A percentile compares a stretch with the other conserved stretches of the same genome.
Evolutionary conservation across 35 echinoderm and acorn worm species (phyloP).

Genomic region (Stichopus chloronotus): DNA sequence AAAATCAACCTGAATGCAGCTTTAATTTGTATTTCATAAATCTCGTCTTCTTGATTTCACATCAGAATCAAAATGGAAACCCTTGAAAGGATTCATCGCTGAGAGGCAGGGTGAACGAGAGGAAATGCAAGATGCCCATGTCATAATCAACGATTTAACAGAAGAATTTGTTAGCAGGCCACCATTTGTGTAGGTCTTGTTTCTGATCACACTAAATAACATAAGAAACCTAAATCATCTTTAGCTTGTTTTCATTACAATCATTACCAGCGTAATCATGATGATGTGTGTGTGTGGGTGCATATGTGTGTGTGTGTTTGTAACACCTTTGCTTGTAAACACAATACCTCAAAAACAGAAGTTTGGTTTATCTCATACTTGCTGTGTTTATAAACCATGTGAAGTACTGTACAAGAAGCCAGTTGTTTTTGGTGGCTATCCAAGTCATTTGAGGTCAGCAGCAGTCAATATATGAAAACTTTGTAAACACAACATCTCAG

Average conservation of each 20-base stretch:
- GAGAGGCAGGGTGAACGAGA: slow-evolving; percentile 95
- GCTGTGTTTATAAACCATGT: not conserved
- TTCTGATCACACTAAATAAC: not conserved
- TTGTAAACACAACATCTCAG: too few relatives aligned
- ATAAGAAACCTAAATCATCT: not conserved
- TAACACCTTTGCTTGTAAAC: not conserved
- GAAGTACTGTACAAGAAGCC: not conserved
- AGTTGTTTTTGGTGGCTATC: too few relatives aligned
- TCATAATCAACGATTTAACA: slow-evolving; percentile 85
- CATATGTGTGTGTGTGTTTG: not conserved
- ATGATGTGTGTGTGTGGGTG: too few relatives aligned
- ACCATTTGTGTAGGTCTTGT: slow-evolving; percentile 56
- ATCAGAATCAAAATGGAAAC: slow-evolving; percentile 32
- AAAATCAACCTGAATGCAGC: too few relatives aligned
- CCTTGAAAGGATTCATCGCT: slow-evolving; percentile 71
- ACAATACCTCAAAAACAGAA: not conserved
- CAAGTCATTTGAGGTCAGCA: too few relatives aligned
- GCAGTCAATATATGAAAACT: too few relatives aligned
- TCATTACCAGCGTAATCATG: not conserved
- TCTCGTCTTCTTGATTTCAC: not conserved
- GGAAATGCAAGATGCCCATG: slow-evolving; percentile 97
- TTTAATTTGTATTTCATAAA: not conserved
- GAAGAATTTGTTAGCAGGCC: slow-evolving; percentile 66
- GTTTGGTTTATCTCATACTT: not conserved
- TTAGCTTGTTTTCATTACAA: not conserved